Percentiles rank a stretch among this genome's conserved stretches.
phyloP scores from a whole-genome alignment of 2,888 invertebrate species.

The Neoscelio sp. region DNA sequence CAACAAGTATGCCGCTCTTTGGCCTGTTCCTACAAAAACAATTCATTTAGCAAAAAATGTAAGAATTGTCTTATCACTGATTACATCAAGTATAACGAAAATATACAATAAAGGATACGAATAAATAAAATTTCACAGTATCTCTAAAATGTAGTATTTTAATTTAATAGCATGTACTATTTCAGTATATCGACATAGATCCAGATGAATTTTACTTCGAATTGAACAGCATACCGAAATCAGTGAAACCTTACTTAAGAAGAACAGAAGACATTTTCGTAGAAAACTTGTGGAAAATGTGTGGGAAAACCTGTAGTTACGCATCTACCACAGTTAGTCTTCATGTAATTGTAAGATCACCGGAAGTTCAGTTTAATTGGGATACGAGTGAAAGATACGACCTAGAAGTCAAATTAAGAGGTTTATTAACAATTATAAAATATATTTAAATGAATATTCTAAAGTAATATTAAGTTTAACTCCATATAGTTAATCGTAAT shows the following conservation, averaged over 20 bases:
- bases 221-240: conserved; percentile 72
- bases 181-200: conserved; percentile 74
- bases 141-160: too few relatives aligned
- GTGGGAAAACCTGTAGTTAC: conserved; percentile 84
- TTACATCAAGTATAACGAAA: too few relatives aligned
- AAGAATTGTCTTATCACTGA: too few relatives aligned
- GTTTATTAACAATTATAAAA: conserved; percentile 79
- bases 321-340: conserved; percentile 85
- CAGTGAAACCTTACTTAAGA: conserved; percentile 84
- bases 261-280: conserved; percentile 85
- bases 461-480: too few relatives aligned
- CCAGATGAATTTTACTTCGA: conserved; percentile 66
- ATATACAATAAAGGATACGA: background rate
- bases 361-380: conserved; percentile 85
- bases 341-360: conserved; percentile 84
- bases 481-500: too few relatives aligned
- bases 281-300: conserved; percentile 86
- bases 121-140: background rate
- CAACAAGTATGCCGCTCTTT: conserved; percentile 71
- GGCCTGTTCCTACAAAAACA: conserved; percentile 75
- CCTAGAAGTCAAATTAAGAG: conserved; percentile 85
- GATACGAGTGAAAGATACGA: conserved; percentile 88
- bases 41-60: conserved; percentile 69
- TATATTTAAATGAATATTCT: too few relatives aligned
- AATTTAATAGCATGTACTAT: conserved; percentile 4